Percentiles rank a stretch among this genome's conserved stretches.
Conservation (phyloP, 2,888 invertebrate species). For the Torymus aiolomorphi region DNA sequence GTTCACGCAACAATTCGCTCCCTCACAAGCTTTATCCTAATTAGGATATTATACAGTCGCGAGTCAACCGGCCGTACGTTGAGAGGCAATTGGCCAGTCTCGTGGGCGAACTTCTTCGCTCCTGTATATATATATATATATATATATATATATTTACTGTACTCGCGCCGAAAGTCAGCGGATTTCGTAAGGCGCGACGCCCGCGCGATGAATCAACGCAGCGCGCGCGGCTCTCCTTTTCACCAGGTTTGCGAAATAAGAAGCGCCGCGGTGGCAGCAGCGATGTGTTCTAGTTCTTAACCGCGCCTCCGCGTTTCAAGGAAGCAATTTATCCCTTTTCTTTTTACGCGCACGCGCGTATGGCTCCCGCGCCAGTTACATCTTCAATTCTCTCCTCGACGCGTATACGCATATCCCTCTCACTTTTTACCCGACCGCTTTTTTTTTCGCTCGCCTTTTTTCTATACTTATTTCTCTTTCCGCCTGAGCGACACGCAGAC, state of each 20-base stretch:
- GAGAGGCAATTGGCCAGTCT: no score
- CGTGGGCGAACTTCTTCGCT: no score
- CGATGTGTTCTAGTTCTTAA: constrained; percentile 51
- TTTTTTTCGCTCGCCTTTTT: not conserved
- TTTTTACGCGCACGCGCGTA: constrained; percentile 1
- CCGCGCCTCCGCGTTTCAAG: constrained; percentile 51
- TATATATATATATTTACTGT: no score
- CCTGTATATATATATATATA: no score
- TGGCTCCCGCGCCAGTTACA: constrained; percentile 12
- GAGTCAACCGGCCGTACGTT: no score
- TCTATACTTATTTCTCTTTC: constrained; percentile 2
- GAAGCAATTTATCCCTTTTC: constrained; percentile 49
- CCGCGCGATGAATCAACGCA: not conserved
- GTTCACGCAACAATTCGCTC: no score
- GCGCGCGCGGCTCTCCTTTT: not conserved
- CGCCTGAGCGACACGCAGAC: not conserved
- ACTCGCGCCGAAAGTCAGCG: no score
- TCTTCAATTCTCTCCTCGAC: constrained; percentile 3
- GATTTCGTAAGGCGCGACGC: not conserved
- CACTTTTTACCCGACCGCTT: constrained; percentile 14
- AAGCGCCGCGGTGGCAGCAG: not conserved
- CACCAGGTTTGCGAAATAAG: constrained; percentile 35
- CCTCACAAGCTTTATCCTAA: no score
- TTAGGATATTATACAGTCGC: no score
- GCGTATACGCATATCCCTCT: not conserved